Base-by-base conservation (phyloP, 2,888 invertebrate species). In the Philaethria dido region DNA sequence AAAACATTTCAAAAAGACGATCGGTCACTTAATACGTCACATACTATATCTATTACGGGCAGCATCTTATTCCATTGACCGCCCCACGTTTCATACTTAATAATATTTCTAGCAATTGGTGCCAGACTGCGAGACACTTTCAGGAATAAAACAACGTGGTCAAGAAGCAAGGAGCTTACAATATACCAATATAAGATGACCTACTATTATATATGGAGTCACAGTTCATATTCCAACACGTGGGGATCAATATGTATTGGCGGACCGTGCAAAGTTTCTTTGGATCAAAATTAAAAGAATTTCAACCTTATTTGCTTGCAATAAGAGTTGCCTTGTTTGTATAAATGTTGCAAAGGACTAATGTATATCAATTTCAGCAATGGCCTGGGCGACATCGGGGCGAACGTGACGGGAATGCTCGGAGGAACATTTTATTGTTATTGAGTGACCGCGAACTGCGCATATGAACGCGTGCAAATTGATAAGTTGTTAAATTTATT, bases 321-420 rank as follows among this genome's bases (percentile, higher is more conserved):
- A 54, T 73, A 81, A 83, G 75, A 73, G 73, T 68, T 66, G 69
- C 68, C 65, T 68, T 61, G 64, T 57, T 64, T 64, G 72, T 64
- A 66, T 68, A 55, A 55, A 70, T 47, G 62, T 77, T 75, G 73
- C 68, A 78, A 78, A 80, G 76, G 73, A 74, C 81, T 80, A 82
- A 84, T 84, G 85, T 87, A 85, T 92, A 90, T 91, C 90, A 91
- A 92, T 91, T 91, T 92, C 87, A 85, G 86, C 82, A 88, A 86
- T 88, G 85, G 87, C 77, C 78, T 78, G 80, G 86, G 84, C 85
- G 89, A 90, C 88, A 87, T 83, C 82, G 78, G 80, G 79, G 80
- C 80, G 85, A 77, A 87, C 92, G 91, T 91, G 92, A 86, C 78
- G 76, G 54, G 90, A 90, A 89, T 91, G 80, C 78, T 78, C 83